phyloP scores from a whole-genome alignment of 1,140 invertebrate species.

The Saccostrea glomerata region DNA sequence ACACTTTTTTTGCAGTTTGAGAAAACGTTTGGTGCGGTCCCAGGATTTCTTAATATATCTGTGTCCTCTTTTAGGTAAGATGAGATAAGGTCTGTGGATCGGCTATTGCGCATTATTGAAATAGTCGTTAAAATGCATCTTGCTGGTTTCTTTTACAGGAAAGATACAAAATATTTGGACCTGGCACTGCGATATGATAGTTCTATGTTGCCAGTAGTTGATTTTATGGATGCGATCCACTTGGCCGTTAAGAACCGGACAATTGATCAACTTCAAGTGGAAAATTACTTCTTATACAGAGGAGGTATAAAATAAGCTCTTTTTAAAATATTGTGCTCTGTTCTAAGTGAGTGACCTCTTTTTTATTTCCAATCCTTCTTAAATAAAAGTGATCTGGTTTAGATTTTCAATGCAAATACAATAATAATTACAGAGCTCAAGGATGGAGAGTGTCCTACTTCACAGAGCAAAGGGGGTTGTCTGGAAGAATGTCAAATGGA shows the following conservation, averaged over 20 bases:
- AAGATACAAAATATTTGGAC: neutral
- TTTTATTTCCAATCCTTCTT: neutral
- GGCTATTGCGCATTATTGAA: neutral
- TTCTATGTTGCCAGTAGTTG: neutral
- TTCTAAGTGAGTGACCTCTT: neutral
- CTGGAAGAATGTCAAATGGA: conserved; percentile 22
- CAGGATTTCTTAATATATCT: neutral
- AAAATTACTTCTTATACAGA: conserved; percentile 12
- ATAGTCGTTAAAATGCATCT: neutral
- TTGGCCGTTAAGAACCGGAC: neutral
- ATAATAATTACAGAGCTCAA: neutral
- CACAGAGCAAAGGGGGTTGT: neutral
- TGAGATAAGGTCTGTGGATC: neutral
- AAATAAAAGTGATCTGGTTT: neutral
- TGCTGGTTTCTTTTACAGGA: conserved; percentile 2
- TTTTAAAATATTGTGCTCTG: neutral
- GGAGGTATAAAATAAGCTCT: neutral
- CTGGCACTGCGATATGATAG: neutral
- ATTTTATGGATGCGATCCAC: neutral
- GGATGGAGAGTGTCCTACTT: neutral
- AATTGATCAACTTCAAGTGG: neutral
- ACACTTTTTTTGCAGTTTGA: neutral
- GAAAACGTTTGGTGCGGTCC: neutral
- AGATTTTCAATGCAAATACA: neutral
- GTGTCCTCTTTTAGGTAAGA: neutral